Conservation (phyloP, 92 coral and sea anemone genomes). For the Umimayanthus kanabou region DNA sequence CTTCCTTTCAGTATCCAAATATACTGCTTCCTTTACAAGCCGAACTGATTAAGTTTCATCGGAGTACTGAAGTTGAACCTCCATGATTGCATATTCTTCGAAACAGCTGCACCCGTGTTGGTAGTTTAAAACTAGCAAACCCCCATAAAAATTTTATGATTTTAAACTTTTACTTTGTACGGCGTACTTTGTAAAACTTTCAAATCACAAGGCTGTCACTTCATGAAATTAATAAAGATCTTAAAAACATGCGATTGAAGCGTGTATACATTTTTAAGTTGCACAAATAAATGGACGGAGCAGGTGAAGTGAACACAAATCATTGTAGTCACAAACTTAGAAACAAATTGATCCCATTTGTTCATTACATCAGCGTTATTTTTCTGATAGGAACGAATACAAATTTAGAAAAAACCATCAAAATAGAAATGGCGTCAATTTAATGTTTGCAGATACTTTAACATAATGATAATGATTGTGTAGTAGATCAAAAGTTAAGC, state of each 20-base stretch:
- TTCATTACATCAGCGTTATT: neutral
- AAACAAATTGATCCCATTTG: neutral
- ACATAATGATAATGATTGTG: neutral
- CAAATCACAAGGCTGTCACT: too few relatives aligned
- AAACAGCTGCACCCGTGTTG: slow-evolving; percentile 18
- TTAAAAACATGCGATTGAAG: neutral
- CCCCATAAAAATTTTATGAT: slow-evolving; percentile 27
- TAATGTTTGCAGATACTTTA: neutral
- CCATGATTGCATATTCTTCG: neutral
- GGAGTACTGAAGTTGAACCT: neutral
- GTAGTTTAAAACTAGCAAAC: neutral
- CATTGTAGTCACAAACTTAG: neutral
- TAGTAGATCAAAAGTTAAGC: neutral
- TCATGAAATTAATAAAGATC: neutral
- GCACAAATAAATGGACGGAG: neutral
- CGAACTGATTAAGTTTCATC: neutral
- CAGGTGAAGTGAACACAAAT: neutral
- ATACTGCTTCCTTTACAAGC: neutral
- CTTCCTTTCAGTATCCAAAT: neutral
- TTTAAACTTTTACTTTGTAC: too few relatives aligned
- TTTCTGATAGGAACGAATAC: neutral
- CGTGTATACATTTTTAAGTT: neutral
- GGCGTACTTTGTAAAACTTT: neutral
- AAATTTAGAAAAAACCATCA: neutral
- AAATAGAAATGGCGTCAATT: neutral